These are phyloP conservation scores for Proterorhinus semilunaris DNA, from an alignment of 2,113 vertebrate genomes.

Conservation along the genomic window DNA sequence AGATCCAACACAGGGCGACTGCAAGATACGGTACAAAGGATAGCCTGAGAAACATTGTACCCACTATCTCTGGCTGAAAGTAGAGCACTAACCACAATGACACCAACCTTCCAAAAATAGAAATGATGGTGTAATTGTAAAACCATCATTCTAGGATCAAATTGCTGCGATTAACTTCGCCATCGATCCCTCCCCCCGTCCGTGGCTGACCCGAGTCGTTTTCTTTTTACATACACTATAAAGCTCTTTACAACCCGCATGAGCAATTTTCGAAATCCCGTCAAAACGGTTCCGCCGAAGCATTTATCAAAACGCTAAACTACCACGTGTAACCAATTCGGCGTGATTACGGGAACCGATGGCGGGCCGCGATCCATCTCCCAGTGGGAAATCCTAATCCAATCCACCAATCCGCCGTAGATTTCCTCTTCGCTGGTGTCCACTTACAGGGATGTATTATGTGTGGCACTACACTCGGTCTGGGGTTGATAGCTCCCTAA, in stretches of 20 bases:
- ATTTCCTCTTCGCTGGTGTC: slow-evolving; percentile 35
- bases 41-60: background rate
- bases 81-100: background rate
- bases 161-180: background rate
- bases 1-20: no score
- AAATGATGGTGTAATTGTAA: background rate
- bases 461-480: slow-evolving; percentile 38
- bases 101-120: background rate
- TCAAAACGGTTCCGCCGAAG: slow-evolving; percentile 16
- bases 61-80: background rate
- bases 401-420: slow-evolving; percentile 41
- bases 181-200: background rate
- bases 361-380: slow-evolving; percentile 19
- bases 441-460: slow-evolving; percentile 53
- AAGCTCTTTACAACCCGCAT: slow-evolving; percentile 11
- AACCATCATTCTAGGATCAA: background rate
- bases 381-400: slow-evolving; percentile 15
- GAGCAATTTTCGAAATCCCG: background rate
- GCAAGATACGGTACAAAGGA: background rate
- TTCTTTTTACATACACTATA: background rate
- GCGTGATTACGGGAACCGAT: slow-evolving; percentile 24
- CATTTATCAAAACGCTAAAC: slow-evolving; percentile 18
- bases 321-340: slow-evolving; percentile 15
- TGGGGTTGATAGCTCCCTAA: slow-evolving; percentile 25
- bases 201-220: background rate